phyloP scores from a whole-genome alignment of 2,888 invertebrate species.

The Furcula furcula region DNA sequence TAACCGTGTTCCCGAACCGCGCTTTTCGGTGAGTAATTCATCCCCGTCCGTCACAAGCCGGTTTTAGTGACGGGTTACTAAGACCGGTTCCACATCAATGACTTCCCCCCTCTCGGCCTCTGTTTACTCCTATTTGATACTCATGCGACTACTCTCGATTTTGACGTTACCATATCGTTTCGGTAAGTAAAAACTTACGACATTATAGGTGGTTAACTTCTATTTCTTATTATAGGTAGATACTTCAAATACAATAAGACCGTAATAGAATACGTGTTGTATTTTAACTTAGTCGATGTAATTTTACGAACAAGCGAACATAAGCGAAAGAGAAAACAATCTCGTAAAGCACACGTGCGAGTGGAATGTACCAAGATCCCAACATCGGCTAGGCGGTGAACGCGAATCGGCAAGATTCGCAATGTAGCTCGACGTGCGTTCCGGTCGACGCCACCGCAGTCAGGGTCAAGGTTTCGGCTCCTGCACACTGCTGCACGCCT shows the following conservation, averaged over 20 bases:
- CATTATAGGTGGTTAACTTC: conserved; percentile 2
- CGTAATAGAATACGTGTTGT: conserved; percentile 11
- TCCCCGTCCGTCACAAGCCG: conserved; percentile 70
- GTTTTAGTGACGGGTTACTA: conserved; percentile 51
- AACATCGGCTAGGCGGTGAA: conserved; percentile 58
- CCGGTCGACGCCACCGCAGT: conserved; percentile 80
- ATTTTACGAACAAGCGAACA: conserved; percentile 45
- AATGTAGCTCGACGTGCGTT: conserved; percentile 72
- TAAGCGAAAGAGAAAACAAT: conserved; percentile 63
- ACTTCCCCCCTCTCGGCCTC: conserved; percentile 60
- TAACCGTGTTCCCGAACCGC: conserved; percentile 45
- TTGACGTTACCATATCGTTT: conserved; percentile 52
- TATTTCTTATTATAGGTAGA: neutral
- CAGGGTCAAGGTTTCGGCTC: conserved; percentile 79
- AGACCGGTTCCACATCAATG: conserved; percentile 78
- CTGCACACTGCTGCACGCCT: conserved; percentile 70
- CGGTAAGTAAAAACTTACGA: conserved; percentile 7
- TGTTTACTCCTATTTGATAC: conserved; percentile 53
- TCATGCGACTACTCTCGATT: conserved; percentile 62
- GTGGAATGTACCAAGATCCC: conserved; percentile 69
- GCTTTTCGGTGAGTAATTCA: conserved; percentile 63
- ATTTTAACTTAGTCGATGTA: conserved; percentile 42
- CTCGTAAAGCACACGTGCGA: conserved; percentile 63
- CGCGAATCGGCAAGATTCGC: conserved; percentile 71
- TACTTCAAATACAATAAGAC: conserved; percentile 2